Percentiles rank a stretch among this genome's conserved stretches.
Evolutionary conservation across 2,888 invertebrate species (phyloP).

Genomic region (Lampropteryx suffumata): DNA sequence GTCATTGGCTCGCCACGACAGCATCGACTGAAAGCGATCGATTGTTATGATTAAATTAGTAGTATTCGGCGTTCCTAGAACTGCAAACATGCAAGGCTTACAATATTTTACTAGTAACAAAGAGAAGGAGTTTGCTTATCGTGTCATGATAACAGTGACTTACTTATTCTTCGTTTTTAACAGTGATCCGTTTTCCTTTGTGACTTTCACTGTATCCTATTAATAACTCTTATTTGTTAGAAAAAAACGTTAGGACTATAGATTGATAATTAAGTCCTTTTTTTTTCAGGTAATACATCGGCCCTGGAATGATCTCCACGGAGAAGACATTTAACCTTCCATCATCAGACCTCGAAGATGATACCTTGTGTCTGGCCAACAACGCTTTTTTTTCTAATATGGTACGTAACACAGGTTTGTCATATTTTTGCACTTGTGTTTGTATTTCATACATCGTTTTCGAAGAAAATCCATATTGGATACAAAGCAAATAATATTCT

Average conservation of each 20-base stretch:
- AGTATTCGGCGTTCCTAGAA: slow-evolving; percentile 7
- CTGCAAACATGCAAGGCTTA: slow-evolving; percentile 6
- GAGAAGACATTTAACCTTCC: slow-evolving; percentile 34
- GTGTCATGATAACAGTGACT: no score
- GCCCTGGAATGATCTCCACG: slow-evolving; percentile 70
- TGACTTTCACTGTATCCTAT: no score
- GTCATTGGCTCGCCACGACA: slow-evolving; percentile 26
- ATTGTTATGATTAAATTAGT: slow-evolving; percentile 22
- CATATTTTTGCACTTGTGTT: no score
- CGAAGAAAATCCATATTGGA: no score
- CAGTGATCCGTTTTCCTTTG: no score
- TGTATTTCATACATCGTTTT: no score
- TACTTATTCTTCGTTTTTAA: no score
- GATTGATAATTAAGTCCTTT: neutral
- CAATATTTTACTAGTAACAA: neutral
- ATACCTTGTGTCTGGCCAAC: slow-evolving; percentile 66
- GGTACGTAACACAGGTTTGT: slow-evolving; percentile 45
- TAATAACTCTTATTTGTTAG: no score
- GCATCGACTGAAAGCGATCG: slow-evolving; percentile 25
- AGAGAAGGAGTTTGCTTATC: no score
- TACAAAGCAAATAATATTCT: no score
- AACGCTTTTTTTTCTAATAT: slow-evolving; percentile 71
- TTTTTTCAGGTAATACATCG: slow-evolving; percentile 57
- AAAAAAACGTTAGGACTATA: no score
- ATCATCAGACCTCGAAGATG: slow-evolving; percentile 60